Evolutionary conservation across 2,113 vertebrate genomes (phyloP).

Genomic region (Tauraco erythrolophus): DNA sequence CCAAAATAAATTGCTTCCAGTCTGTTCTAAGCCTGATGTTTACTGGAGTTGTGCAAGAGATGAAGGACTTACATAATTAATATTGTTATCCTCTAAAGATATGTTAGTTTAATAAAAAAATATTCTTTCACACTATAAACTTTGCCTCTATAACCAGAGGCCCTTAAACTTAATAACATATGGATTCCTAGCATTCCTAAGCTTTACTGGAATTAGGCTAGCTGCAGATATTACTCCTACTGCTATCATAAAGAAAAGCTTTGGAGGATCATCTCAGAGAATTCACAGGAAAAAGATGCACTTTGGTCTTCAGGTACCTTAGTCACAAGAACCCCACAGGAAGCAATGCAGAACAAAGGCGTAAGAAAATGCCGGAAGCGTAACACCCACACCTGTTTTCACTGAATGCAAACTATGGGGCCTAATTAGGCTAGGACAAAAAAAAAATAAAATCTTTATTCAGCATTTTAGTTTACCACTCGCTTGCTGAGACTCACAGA

Average conservation of each 20-base stretch:
- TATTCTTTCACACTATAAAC: not conserved
- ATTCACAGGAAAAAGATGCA: not conserved
- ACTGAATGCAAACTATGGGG: not conserved
- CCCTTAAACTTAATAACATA: not conserved
- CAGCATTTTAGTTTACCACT: not conserved
- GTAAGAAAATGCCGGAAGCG: not conserved
- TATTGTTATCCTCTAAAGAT: not conserved
- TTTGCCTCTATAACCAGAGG: not conserved
- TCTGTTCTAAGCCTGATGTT: not conserved
- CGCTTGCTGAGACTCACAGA: not conserved
- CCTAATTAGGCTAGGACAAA: not conserved
- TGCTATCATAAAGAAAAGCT: not conserved
- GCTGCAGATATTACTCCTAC: not conserved
- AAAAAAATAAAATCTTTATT: not conserved
- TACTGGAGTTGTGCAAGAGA: not conserved
- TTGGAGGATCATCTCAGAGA: not conserved
- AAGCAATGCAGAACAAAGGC: not conserved
- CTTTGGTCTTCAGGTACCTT: not conserved
- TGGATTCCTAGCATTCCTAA: not conserved
- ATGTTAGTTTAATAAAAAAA: not conserved
- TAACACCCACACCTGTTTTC: fast-evolving
- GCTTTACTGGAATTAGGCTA: not conserved
- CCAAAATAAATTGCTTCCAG: not conserved
- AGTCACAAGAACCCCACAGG: not conserved
- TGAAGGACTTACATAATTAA: not conserved